Conservation (phyloP, 2,797 vertebrate genomes). For the Okamejei kenojei region DNA sequence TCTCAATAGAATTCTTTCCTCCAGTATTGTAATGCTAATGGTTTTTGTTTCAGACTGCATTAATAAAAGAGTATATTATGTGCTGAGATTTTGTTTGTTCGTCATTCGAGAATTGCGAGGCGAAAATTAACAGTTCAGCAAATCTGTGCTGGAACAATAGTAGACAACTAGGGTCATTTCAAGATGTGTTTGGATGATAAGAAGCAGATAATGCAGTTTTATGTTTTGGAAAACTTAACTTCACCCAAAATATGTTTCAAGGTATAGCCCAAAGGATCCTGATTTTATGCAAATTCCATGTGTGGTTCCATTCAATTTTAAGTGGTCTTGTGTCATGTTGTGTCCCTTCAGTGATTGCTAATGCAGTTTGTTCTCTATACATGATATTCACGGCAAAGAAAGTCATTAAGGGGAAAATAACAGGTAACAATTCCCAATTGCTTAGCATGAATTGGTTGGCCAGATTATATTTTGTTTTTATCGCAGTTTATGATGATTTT, state of each 20-base stretch:
- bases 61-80: neutral
- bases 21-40: neutral
- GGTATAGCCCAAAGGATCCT: neutral
- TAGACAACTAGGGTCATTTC: neutral
- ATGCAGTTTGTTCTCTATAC: neutral
- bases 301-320: slow-evolving; percentile 7
- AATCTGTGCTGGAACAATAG: neutral
- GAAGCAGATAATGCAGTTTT: neutral
- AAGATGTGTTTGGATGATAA: neutral
- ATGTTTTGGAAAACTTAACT: neutral
- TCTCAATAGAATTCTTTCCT: neutral
- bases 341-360: neutral
- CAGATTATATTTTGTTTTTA: neutral
- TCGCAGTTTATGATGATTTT: neutral
- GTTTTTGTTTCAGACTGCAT: neutral
- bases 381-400: slow-evolving; percentile 1
- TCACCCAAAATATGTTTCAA: neutral
- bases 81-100: no score
- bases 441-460: neutral
- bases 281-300: neutral
- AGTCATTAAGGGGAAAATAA: neutral
- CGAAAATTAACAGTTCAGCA: neutral
- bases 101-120: neutral
- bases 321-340: neutral
- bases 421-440: neutral